Percentiles rank a stretch among this genome's conserved stretches.
These are phyloP conservation scores for Drosophila mettleri DNA, from an alignment of 2,888 invertebrate genomes.

Conservation along the genomic window DNA sequence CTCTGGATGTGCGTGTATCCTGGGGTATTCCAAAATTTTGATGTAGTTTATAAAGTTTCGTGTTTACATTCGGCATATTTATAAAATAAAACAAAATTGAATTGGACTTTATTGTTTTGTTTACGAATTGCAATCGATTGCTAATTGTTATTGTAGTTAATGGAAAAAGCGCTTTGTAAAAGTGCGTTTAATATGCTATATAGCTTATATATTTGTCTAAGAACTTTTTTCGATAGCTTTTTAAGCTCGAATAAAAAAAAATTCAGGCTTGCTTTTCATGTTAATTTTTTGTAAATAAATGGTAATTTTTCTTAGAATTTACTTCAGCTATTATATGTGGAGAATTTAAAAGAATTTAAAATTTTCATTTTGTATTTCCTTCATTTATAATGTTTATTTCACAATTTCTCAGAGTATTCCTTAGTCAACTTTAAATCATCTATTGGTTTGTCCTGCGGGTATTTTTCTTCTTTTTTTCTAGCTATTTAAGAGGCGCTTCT, in stretches of 20 bases:
- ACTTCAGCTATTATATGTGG: too few species aligned
- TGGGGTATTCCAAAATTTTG: slow-evolving; percentile 28
- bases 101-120: not conserved
- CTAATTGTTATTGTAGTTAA: not conserved
- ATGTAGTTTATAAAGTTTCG: slow-evolving; percentile 21
- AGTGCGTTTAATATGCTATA: not conserved
- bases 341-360: too few species aligned
- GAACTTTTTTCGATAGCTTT: not conserved
- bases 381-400: not conserved
- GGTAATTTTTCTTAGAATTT: too few species aligned
- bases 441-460: slow-evolving; percentile 1
- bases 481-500: slow-evolving; percentile 47
- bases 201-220: not conserved
- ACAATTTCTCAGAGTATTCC: slow-evolving; percentile 30
- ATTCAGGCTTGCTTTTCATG: too few species aligned
- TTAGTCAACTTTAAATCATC: not conserved
- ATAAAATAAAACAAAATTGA: not conserved
- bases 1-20: not conserved
- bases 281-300: not conserved
- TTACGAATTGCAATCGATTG: slow-evolving; percentile 18
- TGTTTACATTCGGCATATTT: slow-evolving; percentile 16
- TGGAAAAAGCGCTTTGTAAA: not conserved
- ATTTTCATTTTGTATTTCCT: not conserved
- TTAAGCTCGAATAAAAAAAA: not conserved
- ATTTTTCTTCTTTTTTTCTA: slow-evolving; percentile 18